Base-by-base conservation (phyloP, 2,888 invertebrate genomes). In the Villa cingulata region DNA sequence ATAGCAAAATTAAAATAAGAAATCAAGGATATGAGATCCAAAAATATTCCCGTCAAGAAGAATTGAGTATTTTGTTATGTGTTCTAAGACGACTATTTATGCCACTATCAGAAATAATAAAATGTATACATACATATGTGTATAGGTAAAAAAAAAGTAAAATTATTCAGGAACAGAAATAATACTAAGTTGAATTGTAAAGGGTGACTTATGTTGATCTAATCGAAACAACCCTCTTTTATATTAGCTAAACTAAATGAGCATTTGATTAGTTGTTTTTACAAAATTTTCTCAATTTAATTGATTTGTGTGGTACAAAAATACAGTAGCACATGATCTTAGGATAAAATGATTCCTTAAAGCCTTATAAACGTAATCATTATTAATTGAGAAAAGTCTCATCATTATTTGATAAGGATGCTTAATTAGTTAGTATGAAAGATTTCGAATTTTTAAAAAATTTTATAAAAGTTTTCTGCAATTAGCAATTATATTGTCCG, bases 21-120 rank as follows among this genome's bases (percentile, higher is more conserved):
- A 40, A 41, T 40, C 34, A 27, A 42, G 20, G 43, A 23, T 23
- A n/a, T 32, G 29, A 32, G 29, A 32, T 32, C 12, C 29, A 32
- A 32, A 32, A 23, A 23, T 12, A 32, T 12, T 32, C 29, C 12
- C 53, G 51, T 48, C 45, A 46, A 42, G 41, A n/a, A n/a, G n/a
- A n/a, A n/a, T 38, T 44, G 53, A 48, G 41, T 34, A 44, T 47
- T 49, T 45, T 43, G 43, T 32, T 32, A 58, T 56, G 55, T 53
- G 34, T 42, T 40, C 39, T 64, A 67, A 68, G 66, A 62, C 65
- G 62, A 63, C 64, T 63, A 67, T 67, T 68, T 67, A 68, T 66
- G 65, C 62, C 66, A 67, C 67, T 63, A 64, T 23, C 23, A 23
- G 59, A 60, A 60, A 66, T 29, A 20, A 17, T 39, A 16, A 16